phyloP scores from a whole-genome alignment of 1,140 invertebrate genomes.

The Maniola jurtina region DNA sequence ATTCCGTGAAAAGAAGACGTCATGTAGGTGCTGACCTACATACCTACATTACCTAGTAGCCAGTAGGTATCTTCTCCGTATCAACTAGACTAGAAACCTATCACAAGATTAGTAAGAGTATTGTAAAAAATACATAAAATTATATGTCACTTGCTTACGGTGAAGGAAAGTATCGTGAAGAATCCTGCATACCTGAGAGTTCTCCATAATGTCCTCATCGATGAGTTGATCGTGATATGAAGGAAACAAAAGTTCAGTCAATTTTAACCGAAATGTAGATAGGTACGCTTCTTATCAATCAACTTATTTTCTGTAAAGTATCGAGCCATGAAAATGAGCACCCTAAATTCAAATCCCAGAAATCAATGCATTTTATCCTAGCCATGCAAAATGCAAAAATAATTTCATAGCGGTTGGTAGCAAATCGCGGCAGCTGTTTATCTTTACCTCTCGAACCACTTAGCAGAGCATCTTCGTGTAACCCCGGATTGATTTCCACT shows the following conservation, averaged over 20 bases:
- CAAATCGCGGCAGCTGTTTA: constrained; percentile 25
- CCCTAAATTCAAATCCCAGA: neutral
- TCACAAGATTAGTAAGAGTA: neutral
- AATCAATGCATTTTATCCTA: neutral
- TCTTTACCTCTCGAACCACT: constrained; percentile 27
- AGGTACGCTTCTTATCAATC: too few species aligned
- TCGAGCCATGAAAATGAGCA: too few species aligned
- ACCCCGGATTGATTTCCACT: constrained; percentile 63
- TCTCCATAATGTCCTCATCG: too few species aligned
- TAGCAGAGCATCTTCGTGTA: constrained; percentile 48
- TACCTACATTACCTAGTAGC: too few species aligned
- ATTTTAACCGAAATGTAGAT: too few species aligned
- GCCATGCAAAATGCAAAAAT: neutral
- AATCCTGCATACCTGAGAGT: too few species aligned
- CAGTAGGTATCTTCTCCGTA: constrained; percentile 9
- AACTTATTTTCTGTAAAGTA: too few species aligned
- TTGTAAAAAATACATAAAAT: neutral
- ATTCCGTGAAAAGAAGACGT: constrained; percentile 23
- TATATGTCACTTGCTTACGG: neutral
- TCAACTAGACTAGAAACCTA: constrained; percentile 8
- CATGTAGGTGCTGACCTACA: constrained; percentile 13
- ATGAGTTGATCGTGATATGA: too few species aligned
- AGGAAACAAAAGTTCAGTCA: too few species aligned
- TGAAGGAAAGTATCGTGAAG: too few species aligned
- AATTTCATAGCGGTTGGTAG: neutral